Percentiles rank a stretch among this genome's conserved stretches.
Conservation (phyloP, 2,797 vertebrate genomes). For the Heteromormyrus szaboi region DNA sequence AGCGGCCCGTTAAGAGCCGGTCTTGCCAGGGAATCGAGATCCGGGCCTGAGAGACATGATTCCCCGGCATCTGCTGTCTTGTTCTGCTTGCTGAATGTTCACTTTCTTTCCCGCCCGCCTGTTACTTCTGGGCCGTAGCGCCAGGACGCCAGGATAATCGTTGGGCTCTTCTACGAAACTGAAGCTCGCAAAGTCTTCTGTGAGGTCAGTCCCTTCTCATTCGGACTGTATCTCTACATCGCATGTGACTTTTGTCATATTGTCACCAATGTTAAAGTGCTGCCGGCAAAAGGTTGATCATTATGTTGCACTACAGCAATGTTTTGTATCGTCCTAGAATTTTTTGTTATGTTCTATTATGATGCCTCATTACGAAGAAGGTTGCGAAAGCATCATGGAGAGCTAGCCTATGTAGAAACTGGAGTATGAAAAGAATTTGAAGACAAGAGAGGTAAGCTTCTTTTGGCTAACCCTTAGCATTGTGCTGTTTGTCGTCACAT, state of each 20-base stretch:
- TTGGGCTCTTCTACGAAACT: slow-evolving; percentile 91
- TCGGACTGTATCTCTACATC: not conserved
- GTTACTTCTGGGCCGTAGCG: slow-evolving; percentile 54
- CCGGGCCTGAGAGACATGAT: not conserved
- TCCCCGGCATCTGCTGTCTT: not conserved
- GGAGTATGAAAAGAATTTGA: not conserved
- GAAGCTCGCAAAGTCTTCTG: slow-evolving; percentile 94
- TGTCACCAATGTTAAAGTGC: not conserved
- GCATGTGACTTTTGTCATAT: not conserved
- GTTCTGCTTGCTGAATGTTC: not conserved
- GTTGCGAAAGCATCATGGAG: not conserved
- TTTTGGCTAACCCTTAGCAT: not conserved
- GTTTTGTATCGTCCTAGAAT: not conserved
- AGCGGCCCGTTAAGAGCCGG: not conserved
- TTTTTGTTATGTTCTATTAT: not conserved
- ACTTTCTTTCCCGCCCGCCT: not conserved
- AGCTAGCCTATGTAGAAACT: not conserved
- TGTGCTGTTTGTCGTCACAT: not conserved
- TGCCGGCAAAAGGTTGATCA: not conserved
- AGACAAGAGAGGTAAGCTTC: not conserved
- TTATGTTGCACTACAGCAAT: not conserved
- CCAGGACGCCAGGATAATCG: slow-evolving; percentile 89
- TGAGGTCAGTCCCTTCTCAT: slow-evolving; percentile 63
- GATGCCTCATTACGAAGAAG: not conserved
- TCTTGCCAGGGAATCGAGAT: not conserved